phyloP scores from a whole-genome alignment of 2,888 invertebrate genomes.

The Pogonocherus hispidulus region DNA sequence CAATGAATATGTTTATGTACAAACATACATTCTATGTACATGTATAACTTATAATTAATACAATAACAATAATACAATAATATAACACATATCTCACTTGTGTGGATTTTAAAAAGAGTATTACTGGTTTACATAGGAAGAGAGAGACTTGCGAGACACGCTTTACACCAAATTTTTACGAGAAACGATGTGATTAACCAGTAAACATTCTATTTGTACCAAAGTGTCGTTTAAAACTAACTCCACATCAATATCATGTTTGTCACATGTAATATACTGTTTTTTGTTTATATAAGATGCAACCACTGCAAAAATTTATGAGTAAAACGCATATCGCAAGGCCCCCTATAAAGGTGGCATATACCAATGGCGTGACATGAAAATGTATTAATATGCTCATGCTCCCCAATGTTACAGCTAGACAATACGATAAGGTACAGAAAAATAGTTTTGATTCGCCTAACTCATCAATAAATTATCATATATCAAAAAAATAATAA shows the following conservation, averaged over 20 bases:
- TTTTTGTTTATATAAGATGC: no score
- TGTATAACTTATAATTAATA: slow-evolving; percentile 62
- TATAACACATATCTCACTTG: slow-evolving; percentile 59
- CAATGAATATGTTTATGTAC: slow-evolving; percentile 70
- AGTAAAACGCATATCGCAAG: slow-evolving; percentile 37
- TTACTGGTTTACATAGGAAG: slow-evolving; percentile 46
- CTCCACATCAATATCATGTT: no score
- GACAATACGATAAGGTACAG: slow-evolving; percentile 26
- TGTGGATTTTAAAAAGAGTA: slow-evolving; percentile 55
- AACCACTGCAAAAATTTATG: background rate
- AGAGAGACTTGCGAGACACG: slow-evolving; percentile 20
- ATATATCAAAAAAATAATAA: slow-evolving; percentile 28
- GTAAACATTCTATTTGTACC: no score
- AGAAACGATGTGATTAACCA: no score
- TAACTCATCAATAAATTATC: slow-evolving; percentile 39
- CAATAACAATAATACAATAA: slow-evolving; percentile 59
- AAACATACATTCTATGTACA: slow-evolving; percentile 71
- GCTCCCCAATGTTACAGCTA: slow-evolving; percentile 45
- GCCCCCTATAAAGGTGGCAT: slow-evolving; percentile 35
- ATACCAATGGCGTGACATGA: slow-evolving; percentile 52
- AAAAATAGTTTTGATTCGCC: slow-evolving; percentile 38
- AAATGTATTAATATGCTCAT: slow-evolving; percentile 48
- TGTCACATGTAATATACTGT: no score
- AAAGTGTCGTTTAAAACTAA: no score
- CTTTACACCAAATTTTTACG: background rate